phyloP scores from a whole-genome alignment of 2,113 vertebrate genomes.

The Cyprinodon tularosa region DNA sequence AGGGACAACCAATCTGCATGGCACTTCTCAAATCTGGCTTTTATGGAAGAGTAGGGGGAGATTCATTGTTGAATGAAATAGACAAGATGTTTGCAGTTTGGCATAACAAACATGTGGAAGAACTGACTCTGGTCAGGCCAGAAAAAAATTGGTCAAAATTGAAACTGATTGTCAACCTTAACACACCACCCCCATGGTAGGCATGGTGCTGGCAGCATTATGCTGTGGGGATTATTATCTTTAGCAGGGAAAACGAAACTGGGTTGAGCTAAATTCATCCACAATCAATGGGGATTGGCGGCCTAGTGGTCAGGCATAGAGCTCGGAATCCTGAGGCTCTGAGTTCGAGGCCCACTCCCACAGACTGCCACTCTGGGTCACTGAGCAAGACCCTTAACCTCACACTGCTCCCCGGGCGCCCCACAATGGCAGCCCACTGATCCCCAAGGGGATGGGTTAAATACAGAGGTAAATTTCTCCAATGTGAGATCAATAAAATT shows the following conservation, averaged over 20 bases:
- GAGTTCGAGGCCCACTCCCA: too few species aligned
- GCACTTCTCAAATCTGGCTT: background rate
- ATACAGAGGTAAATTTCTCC: too few species aligned
- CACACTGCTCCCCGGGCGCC: too few species aligned
- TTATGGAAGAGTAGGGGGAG: background rate
- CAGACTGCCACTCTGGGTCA: too few species aligned
- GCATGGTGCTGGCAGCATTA: background rate
- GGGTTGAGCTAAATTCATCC: background rate
- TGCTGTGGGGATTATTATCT: background rate
- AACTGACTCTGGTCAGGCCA: background rate
- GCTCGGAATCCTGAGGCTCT: too few species aligned
- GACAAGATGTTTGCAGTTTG: too few species aligned
- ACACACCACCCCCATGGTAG: background rate
- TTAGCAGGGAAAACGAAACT: background rate
- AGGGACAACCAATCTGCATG: too few species aligned
- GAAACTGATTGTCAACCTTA: background rate
- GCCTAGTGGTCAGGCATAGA: too few species aligned
- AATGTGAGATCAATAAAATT: too few species aligned
- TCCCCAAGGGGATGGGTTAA: too few species aligned
- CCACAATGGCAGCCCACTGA: too few species aligned
- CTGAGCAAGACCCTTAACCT: too few species aligned
- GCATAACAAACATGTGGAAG: background rate
- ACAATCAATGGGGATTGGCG: background rate
- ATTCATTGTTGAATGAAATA: background rate
- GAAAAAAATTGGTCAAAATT: background rate